Base-by-base conservation (phyloP, 2,797 vertebrate genomes). In the Sebastes minor region DNA sequence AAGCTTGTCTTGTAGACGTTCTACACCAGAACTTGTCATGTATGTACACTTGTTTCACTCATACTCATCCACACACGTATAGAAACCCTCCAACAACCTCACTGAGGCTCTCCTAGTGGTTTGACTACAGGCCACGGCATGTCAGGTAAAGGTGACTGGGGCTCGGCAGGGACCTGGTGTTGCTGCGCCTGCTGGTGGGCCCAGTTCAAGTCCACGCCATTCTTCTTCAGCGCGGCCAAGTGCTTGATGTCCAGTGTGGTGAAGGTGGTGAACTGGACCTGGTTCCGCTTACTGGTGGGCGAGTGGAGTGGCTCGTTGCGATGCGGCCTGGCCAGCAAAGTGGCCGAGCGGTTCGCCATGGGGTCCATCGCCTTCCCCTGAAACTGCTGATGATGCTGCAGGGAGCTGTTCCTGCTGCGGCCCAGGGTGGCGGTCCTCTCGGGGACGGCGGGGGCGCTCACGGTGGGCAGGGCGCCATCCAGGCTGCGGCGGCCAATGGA, bases 251-350 rank as follows among this genome's bases (percentile, higher is more conserved):
- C 97, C 85, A 86, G 94, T 38, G 97, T 97, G 32, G 97, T 97
- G 87, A 99, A 99, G 23, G 98, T 99, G 87, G 97, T 98, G 81
- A 99, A 99, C 77, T 97, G 97, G 53, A 99, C 98, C 86, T 98
- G 96, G 95, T 98, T 99, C 84, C 98, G 95, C 89, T 98, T 98
- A 14, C 97, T 99, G 90, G 98, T 98, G 10, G 98, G 98, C 12
- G 98, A 99, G 33, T 97, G 28, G 1, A 97, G 94, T 0, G 96
- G 95, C 69, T 98, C 97, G 0, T 63, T 94, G 68, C 93, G 95
- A 22, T 91, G 79, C 0, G 95, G 95, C 78, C 89, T 91, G 2
- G 91, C 89, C 8, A 85, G 85, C 74, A 95, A 78, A n/a, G 95
- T 91, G 64, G 97, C 96, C 0, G 94, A 78, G 1, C 95, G 88